Base-by-base conservation (phyloP, 2,888 invertebrate species). In the Drosophila suboccidentalis region DNA sequence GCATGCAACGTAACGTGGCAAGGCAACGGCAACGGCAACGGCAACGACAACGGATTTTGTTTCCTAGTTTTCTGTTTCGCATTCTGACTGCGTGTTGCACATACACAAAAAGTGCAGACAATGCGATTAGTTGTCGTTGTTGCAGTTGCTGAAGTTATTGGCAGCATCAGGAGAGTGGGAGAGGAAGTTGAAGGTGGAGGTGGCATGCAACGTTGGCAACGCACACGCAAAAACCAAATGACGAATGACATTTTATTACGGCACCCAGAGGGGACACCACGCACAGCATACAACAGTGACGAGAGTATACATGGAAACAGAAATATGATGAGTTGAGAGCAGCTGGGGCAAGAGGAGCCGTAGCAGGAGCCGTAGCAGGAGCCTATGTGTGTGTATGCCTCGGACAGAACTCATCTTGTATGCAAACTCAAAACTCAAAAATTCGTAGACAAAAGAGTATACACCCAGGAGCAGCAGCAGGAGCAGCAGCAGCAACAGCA, bases 221-320 rank as follows among this genome's bases (percentile, higher is more conserved):
- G 53, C 85, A 82, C 82, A 88, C 80, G 89, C 85, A 88, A 90
- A 86, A 85, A 90, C 89, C 84, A 90, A 90, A 87, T 87, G 86
- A 90, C 86, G 90, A 90, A 87, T 87, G 86, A 90, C 90, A 87
- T 87, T 87, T 90, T 90, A 90, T 90, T 88, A 87, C 84, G 89
- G 90, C 90, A 87, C 89, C 80, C 86, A 81, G 83, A 83, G 90
- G 86, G 81, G 67, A 78, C 75, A 77, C 75, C 74, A 82, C 82
- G 73, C 73, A 84, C 54, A 49, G 19, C 49, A 41, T 43, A 26
- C 26, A 26, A 26, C 26, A 26, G 26, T 60, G 34, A 58, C 60
- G 41, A 29, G 51, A 8, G 29, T 5, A 26, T 49, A 62, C 43
- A 54, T 43, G 19, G 57, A 22, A 51, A 44, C 41, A 60, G 41